Conservation (phyloP, 2,888 invertebrate genomes). For the Druceiella hillmani region DNA sequence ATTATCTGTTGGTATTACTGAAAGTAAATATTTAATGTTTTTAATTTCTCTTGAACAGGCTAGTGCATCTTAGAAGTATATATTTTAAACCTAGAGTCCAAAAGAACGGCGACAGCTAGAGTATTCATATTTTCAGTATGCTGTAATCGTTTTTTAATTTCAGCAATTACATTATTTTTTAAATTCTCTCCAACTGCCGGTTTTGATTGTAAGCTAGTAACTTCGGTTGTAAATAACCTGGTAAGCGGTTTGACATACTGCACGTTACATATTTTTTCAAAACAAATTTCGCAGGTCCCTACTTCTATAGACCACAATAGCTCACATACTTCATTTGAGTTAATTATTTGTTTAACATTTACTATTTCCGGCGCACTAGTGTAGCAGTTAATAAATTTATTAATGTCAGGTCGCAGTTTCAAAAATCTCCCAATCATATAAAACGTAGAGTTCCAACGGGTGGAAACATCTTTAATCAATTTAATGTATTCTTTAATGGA, state of each 20-base stretch:
- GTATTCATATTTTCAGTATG: conserved; percentile 14
- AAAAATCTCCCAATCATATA: conserved; percentile 19
- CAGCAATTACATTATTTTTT: no score
- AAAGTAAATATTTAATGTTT: no score
- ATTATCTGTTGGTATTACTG: conserved; percentile 4
- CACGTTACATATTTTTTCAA: no score
- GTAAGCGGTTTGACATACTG: no score
- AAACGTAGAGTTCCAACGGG: conserved; percentile 21
- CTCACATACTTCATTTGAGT: no score
- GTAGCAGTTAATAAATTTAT: conserved; percentile 16
- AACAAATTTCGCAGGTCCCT: no score
- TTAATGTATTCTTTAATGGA: conserved; percentile 16
- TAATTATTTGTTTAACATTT: conserved; percentile 13
- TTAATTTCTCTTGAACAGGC: conserved; percentile 6
- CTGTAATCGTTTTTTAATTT: conserved; percentile 8
- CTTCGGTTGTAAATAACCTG: no score
- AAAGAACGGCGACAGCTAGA: conserved; percentile 15
- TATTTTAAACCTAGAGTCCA: conserved; percentile 16
- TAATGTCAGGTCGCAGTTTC: conserved; percentile 14
- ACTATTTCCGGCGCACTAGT: conserved; percentile 15
- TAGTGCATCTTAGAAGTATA: conserved; percentile 15
- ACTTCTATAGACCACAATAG: no score
- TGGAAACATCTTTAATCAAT: conserved; percentile 17
- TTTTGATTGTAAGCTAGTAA: no score
- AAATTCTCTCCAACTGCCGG: no score